Base-by-base conservation (phyloP, 2,888 invertebrate species). In the Parnassius smintheus region DNA sequence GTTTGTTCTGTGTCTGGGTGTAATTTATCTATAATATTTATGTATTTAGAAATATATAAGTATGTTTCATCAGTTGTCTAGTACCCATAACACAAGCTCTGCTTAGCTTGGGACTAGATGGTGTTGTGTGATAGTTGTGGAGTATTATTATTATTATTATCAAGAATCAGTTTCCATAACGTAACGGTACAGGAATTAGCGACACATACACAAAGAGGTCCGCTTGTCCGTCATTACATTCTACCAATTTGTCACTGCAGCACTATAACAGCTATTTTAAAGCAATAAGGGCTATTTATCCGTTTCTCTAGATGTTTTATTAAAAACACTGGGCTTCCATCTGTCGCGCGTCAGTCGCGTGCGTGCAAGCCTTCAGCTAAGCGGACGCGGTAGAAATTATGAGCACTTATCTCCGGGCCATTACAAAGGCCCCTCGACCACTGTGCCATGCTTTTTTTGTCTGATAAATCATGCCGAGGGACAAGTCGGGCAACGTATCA, bases 341-440 rank as follows among this genome's bases (percentile, higher is more conserved):
- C 72, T 77, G 83, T 82, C 81, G 83, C 80, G 70, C 77, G 71
- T 70, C 68, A 65, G 79, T 83, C 81, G 86, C 85, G 85, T 89
- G 91, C 89, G 85, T 88, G 88, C 72, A 80, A 83, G 86, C 90
- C 85, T 71, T 78, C 74, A 82, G 87, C 83, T 68, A 74, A 75
- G 76, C 83, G 86, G 86, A 85, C 85, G 85, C 82, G 77, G 82
- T 75, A 18, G 77, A 84, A 89, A 91, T 91, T 91, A 90, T 79
- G 79, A 78, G 80, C 86, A 87, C 83, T 86, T 88, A 88, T 79
- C 79, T 78, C 73, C 75, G 75, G 72, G 75, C 78, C 75, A 76
- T 82, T 79, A 84, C 84, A 83, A 48, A 82, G 73, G 75, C 70
- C 75, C 52, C 49, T 46, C 63, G 59, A 42, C 49, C 61, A 41